A percentile compares a stretch with the other conserved stretches of the same genome.
Conservation (phyloP, 2,113 vertebrate genomes). For the Heterotis niloticus region DNA sequence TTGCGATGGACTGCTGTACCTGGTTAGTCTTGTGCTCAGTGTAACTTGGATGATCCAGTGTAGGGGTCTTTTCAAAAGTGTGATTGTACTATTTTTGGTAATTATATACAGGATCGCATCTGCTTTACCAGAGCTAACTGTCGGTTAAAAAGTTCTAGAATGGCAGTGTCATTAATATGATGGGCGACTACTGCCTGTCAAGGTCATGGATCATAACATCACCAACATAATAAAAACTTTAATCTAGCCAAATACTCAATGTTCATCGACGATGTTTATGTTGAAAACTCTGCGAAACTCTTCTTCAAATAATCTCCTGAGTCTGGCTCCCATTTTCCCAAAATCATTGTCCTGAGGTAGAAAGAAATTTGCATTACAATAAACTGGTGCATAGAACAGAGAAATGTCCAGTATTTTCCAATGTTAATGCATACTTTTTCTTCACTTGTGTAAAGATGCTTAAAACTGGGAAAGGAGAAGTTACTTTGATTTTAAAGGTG, state of each 20-base stretch:
- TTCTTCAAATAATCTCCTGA: conserved; percentile 48
- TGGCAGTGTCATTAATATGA: not conserved
- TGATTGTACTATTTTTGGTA: no score
- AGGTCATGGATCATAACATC: not conserved
- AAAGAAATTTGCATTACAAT: not conserved
- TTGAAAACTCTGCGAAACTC: conserved; percentile 50
- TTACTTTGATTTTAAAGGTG: not conserved
- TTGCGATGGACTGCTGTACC: no score
- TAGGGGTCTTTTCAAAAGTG: no score
- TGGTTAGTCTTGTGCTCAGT: no score
- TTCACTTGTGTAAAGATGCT: not conserved
- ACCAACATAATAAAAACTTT: not conserved
- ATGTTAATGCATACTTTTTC: not conserved
- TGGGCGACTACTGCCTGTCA: not conserved
- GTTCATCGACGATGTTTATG: conserved; percentile 27
- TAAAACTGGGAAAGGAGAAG: not conserved
- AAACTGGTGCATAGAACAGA: not conserved
- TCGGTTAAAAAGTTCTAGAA: not conserved
- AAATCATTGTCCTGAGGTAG: conserved; percentile 46
- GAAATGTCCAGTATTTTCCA: not conserved
- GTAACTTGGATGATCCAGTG: no score
- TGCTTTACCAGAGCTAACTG: not conserved
- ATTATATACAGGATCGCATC: not conserved
- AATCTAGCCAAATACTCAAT: not conserved
- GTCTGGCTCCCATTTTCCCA: conserved; percentile 19